phyloP scores from a whole-genome alignment of 2,113 vertebrate genomes.

The Bubalus kerabau region DNA sequence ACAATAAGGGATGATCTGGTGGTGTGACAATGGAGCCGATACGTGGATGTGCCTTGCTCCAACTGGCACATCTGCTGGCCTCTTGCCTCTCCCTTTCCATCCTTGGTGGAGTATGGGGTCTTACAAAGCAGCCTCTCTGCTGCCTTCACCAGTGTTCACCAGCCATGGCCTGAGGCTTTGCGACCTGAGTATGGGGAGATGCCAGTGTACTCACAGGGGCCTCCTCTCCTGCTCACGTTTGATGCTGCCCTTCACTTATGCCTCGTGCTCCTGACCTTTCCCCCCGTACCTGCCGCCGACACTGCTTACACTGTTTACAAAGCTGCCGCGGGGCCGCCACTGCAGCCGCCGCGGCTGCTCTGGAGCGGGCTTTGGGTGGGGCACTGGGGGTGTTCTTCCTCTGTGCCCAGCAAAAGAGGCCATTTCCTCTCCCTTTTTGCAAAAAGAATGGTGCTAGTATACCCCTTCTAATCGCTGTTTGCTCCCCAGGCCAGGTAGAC shows the following conservation, averaged over 20 bases:
- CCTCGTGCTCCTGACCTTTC: background rate
- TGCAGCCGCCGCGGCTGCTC: background rate
- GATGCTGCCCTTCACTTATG: background rate
- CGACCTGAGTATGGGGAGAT: background rate
- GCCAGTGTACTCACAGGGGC: fast-evolving
- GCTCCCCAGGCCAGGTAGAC: background rate
- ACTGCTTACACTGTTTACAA: background rate
- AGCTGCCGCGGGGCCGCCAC: too few relatives aligned
- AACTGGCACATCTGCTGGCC: background rate
- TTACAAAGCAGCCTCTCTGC: background rate
- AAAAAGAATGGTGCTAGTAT: background rate
- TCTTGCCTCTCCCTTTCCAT: background rate
- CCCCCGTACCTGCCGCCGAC: background rate
- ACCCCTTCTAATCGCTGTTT: background rate
- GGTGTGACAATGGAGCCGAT: background rate
- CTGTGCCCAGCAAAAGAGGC: background rate
- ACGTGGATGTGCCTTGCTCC: background rate
- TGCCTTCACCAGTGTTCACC: background rate
- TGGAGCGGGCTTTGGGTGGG: background rate
- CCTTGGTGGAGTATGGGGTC: background rate
- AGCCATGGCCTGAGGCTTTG: background rate
- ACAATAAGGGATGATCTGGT: background rate
- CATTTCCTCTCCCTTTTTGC: background rate
- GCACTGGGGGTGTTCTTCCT: background rate
- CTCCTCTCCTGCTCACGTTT: background rate